Base-by-base conservation (phyloP, 2,888 invertebrate species). In the Glyphotaelius pellucidus region DNA sequence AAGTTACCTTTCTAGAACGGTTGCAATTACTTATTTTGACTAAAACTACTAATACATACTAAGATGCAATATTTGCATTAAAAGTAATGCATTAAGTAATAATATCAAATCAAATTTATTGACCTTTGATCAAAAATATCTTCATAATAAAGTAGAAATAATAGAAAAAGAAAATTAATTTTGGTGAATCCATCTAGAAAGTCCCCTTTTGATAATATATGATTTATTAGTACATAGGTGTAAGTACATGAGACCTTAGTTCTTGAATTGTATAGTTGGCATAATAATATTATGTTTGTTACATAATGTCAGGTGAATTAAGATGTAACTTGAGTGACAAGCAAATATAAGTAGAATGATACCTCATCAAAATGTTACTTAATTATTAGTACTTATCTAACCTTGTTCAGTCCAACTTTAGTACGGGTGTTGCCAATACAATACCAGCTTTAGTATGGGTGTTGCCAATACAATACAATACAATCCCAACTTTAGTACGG, bases 131-230 rank as follows among this genome's bases (percentile, higher is more conserved):
- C 67, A 19, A 52, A 67, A n/a, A 67, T 67, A 38, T 84, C 84
- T 84, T 84, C 38, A 38, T 84, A 84, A 67, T 67, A 67, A 67
- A 67, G 25, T 67, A 67, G 67, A 67, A 67, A 67, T 67, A 67
- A 35, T 84, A 84, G 32, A 35, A 84, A 83, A 84, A 38, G 38
- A 84, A 38, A 31, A 32, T 47, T 52, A 31, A 52, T 87, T 87
- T 87, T 52, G 31, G 52, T 87, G 87, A 87, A 52, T 87, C 87
- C 47, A 87, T 86, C 38, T 83, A 83, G 83, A 35, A 83, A 42
- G 35, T 42, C 38, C 42, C 86, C 42, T 47, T 86, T 86, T 86
- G 42, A 86, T 86, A 67, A 86, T 47, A 67, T 67, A 67, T 67
- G 25, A 67, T 67, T 67, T 67, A 9, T 67, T 67, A 67, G 67